Conservation (phyloP, 2,888 invertebrate species). For the Thumatha senex region DNA sequence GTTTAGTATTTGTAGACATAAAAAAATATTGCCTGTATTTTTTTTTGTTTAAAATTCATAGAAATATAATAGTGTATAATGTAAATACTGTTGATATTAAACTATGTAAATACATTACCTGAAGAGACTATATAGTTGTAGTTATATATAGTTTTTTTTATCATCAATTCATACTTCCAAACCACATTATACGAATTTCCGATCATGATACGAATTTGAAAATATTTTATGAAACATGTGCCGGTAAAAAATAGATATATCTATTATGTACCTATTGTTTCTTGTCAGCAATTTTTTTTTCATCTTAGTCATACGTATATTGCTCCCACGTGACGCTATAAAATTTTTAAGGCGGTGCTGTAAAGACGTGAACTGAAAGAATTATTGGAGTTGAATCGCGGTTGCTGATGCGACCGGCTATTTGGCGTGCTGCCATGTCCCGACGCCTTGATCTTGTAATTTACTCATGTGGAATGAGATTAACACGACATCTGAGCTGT, state of each 20-base stretch:
- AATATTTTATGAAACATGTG: conserved; percentile 5
- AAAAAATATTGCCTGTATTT: too few relatives aligned
- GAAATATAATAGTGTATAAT: too few relatives aligned
- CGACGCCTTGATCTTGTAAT: conserved; percentile 68
- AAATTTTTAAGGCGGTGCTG: conserved; percentile 43
- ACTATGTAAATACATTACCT: too few relatives aligned
- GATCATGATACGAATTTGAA: conserved; percentile 3
- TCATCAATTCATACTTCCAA: too few relatives aligned
- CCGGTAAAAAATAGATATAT: conserved; percentile 2
- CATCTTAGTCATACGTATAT: conserved; percentile 17
- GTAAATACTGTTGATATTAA: too few relatives aligned
- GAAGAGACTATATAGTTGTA: too few relatives aligned
- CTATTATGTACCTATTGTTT: not conserved
- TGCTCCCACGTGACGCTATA: conserved; percentile 33
- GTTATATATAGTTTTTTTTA: too few relatives aligned
- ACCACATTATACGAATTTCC: too few relatives aligned
- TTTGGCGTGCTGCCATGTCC: conserved; percentile 66
- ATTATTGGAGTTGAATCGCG: conserved; percentile 63
- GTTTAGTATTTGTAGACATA: too few relatives aligned
- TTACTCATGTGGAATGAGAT: conserved; percentile 70
- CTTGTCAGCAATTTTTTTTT: conserved; percentile 13
- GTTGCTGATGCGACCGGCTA: conserved; percentile 63
- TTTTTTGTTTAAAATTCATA: too few relatives aligned
- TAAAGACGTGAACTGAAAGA: conserved; percentile 54
- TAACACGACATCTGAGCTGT: conserved; percentile 69